Evolutionary conservation across 2,113 vertebrate species (phyloP).

Genomic region (Ancistrus triradiatus): DNA sequence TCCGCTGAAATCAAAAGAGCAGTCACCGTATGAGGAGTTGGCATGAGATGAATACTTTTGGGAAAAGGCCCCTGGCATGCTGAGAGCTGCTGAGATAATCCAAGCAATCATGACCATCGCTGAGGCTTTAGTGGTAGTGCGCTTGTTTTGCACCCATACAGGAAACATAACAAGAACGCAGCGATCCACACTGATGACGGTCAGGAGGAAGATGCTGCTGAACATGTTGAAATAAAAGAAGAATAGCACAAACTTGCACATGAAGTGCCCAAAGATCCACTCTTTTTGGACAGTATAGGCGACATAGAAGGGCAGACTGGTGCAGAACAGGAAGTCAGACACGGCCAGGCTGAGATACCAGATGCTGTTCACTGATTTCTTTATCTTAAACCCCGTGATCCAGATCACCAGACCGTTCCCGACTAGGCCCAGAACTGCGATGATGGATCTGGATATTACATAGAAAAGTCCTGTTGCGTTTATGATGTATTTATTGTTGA

Average conservation of each 20-base stretch:
- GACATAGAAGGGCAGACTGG: slow-evolving; percentile 78
- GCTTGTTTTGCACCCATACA: slow-evolving; percentile 89
- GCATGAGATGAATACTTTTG: slow-evolving; percentile 50
- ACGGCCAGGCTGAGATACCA: slow-evolving; percentile 58
- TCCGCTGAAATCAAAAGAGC: slow-evolving; percentile 51
- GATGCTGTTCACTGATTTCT: slow-evolving; percentile 81
- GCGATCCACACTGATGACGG: slow-evolving; percentile 84
- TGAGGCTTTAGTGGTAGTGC: slow-evolving; percentile 66
- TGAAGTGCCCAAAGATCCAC: slow-evolving; percentile 79
- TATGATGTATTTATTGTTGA: slow-evolving; percentile 13
- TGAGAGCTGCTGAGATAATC: slow-evolving; percentile 68
- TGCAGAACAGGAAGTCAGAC: slow-evolving; percentile 67
- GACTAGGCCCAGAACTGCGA: slow-evolving; percentile 77
- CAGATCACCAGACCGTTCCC: slow-evolving; percentile 86
- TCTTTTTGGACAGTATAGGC: slow-evolving; percentile 59
- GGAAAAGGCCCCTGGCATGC: slow-evolving; percentile 72
- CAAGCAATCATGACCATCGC: slow-evolving; percentile 64
- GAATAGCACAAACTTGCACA: slow-evolving; percentile 82
- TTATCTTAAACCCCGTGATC: slow-evolving; percentile 83
- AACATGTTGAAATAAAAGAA: slow-evolving; percentile 89
- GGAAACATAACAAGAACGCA: slow-evolving; percentile 82
- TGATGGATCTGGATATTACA: slow-evolving; percentile 62
- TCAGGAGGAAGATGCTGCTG: slow-evolving; percentile 87
- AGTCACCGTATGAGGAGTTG: slow-evolving; percentile 65
- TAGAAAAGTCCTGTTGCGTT: slow-evolving; percentile 41